Conservation (phyloP, 2,797 vertebrate species). For the Chloroceryle amazona region DNA sequence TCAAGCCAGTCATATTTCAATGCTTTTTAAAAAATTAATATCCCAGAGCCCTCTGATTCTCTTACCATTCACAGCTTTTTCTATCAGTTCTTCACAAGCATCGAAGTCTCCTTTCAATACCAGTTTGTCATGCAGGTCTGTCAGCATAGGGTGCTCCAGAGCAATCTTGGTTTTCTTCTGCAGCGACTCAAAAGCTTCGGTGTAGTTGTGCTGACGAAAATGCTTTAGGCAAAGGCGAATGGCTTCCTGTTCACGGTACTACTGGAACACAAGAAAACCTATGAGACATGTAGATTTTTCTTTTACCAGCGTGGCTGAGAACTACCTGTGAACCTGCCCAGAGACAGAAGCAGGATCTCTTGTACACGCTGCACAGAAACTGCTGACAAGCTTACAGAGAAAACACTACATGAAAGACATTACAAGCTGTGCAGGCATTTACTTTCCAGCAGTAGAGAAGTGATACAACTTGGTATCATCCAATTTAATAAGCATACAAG, state of each 20-base stretch:
- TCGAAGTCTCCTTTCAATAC: constrained; percentile 97
- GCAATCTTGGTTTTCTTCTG: constrained; percentile 99
- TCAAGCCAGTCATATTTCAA: neutral
- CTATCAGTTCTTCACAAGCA: constrained; percentile 96
- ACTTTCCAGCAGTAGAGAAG: neutral
- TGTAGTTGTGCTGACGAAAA: constrained; percentile 99
- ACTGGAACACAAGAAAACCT: constrained; percentile 86
- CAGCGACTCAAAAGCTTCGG: constrained; percentile 97
- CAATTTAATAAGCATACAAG: neutral
- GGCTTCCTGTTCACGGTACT: constrained; percentile 99
- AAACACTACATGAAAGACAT: neutral
- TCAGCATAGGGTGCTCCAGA: constrained; percentile 97
- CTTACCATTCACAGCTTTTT: constrained; percentile 98
- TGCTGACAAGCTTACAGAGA: neutral
- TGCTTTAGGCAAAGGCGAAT: constrained; percentile 99
- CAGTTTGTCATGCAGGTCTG: constrained; percentile 96
- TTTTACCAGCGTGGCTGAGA: constrained; percentile 13
- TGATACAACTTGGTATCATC: neutral
- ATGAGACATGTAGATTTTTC: constrained; percentile 67
- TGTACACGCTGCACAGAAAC: accelerated
- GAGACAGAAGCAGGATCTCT: neutral
- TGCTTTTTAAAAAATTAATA: neutral
- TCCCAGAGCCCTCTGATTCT: neutral
- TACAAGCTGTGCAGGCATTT: neutral
- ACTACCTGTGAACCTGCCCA: neutral